Evolutionary conservation across 2,888 invertebrate genomes (phyloP).

Genomic region (Hirtodrosophila histrioides): DNA sequence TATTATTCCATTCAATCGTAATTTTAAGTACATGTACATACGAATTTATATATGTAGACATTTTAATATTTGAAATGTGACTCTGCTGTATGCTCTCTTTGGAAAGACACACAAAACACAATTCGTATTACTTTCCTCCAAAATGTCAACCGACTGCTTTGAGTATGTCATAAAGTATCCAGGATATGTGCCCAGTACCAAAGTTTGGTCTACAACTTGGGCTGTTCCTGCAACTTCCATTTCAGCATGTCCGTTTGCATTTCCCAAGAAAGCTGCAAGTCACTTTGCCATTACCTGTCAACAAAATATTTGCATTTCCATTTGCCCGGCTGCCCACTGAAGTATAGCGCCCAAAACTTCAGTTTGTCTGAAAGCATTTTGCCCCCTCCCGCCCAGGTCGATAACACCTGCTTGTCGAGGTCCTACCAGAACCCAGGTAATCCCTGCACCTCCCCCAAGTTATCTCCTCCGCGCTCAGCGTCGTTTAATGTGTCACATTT

Average conservation of each 20-base stretch:
- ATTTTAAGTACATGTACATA: too few species aligned
- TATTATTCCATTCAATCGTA: not conserved
- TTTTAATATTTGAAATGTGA: slow-evolving; percentile 1
- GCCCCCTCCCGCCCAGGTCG: slow-evolving; percentile 26
- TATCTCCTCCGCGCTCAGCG: slow-evolving; percentile 6
- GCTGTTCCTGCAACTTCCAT: slow-evolving; percentile 33
- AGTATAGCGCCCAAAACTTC: slow-evolving; percentile 34
- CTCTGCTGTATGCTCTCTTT: slow-evolving; percentile 1
- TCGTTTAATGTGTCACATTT: slow-evolving; percentile 63
- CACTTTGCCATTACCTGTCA: slow-evolving; percentile 66
- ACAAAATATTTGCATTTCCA: slow-evolving; percentile 70
- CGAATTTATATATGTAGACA: not conserved
- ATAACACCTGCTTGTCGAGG: slow-evolving; percentile 24
- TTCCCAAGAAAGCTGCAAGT: slow-evolving; percentile 59
- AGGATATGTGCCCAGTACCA: slow-evolving; percentile 35
- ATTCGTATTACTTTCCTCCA: slow-evolving; percentile 7
- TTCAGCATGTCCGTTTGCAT: slow-evolving; percentile 56
- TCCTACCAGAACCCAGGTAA: not conserved
- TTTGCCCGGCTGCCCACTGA: slow-evolving; percentile 38
- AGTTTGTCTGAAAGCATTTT: slow-evolving; percentile 20
- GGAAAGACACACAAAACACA: slow-evolving; percentile 2
- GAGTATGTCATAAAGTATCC: slow-evolving; percentile 34
- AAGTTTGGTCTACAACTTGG: slow-evolving; percentile 25
- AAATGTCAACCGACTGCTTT: slow-evolving; percentile 28
- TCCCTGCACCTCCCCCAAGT: slow-evolving; percentile 5